A percentile compares a stretch with the other conserved stretches of the same genome.
These are phyloP conservation scores for Calliscelio sp. DNA, from an alignment of 2,888 invertebrate genomes.

Conservation along the genomic window DNA sequence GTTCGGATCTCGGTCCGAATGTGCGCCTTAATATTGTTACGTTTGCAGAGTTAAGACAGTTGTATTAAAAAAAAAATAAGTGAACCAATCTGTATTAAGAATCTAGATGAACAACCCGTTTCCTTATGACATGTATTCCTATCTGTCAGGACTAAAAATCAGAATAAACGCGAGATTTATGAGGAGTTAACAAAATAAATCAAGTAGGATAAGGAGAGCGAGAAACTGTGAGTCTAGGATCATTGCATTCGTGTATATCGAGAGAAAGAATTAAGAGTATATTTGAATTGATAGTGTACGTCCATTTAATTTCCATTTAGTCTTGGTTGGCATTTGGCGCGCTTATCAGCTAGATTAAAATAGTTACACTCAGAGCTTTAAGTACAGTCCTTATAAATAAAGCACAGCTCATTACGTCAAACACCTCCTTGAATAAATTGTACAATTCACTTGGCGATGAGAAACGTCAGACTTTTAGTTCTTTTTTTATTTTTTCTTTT, in stretches of 20 bases:
- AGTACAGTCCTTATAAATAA: constrained; percentile 60
- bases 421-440: constrained; percentile 32
- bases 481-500: constrained; percentile 13
- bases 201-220: constrained; percentile 44
- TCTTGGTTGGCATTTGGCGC: constrained; percentile 28
- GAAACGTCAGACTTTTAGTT: constrained; percentile 49
- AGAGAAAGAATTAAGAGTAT: constrained; percentile 71
- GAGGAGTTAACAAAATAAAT: constrained; percentile 18
- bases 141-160: constrained; percentile 35
- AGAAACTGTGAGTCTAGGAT: constrained; percentile 37
- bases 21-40: constrained; percentile 28
- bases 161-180: constrained; percentile 19
- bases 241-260: constrained; percentile 46
- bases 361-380: constrained; percentile 54
- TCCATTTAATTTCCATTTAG: constrained; percentile 62
- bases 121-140: constrained; percentile 38
- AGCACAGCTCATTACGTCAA: constrained; percentile 55
- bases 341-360: constrained; percentile 48
- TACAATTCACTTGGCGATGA: constrained; percentile 44
- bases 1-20: no score
- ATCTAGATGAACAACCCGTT: constrained; percentile 30
- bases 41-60: constrained; percentile 37
- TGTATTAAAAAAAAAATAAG: no score
- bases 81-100: constrained; percentile 18
- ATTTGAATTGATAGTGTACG: constrained; percentile 70